Evolutionary conservation across 37 sponge, comb jelly and placozoan genomes (phyloP), one percentile per base, ranked within the genome.

Genomic region (Halisarca cf. caerulea): DNA sequence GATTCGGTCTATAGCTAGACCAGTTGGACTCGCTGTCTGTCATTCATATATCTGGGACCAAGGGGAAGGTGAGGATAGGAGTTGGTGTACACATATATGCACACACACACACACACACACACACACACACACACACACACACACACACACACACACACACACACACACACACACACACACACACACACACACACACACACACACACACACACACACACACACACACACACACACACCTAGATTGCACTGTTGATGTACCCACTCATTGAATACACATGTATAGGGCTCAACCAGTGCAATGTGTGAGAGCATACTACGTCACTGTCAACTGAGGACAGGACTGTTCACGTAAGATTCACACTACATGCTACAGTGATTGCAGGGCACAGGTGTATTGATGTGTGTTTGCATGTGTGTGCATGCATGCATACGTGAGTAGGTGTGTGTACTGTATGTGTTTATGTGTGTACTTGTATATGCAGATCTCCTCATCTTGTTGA

Each of bases 261-360:
- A 38, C 6, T 74, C 8, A 24, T 15, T 80, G 14, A 17, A 35
- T 38, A 4, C 18, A 23, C 28, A 21, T 57, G 14, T 86, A 2
- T 66, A 92, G 93, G 97, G 97, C 15, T 97, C 97, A 25, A 92
- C 91, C 53, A 90, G 97, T 83, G 97, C 97, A 27, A 72, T 97
- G 84, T 83, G 81, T 74, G 97, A 97, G 82, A 92, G 91, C 35
- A 92, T 97, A 0, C 82, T 97, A 35, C 80, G 95, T 28, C 68
- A 79, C 17, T 82, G 79, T 51, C 91, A 89, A 3, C 62, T 89
- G 14, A 95, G 88, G 83, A 97, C 97, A 32, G 97, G 97, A 68
- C 90, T 97, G 71, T 97, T 83, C 84, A 88, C 87, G 96, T 92
- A 36, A 84, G 87, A 33, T 8, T 14, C 37, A 18, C 30, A 38